Evolutionary conservation across 2,888 invertebrate species (phyloP), one percentile per base, ranked within the genome.

Genomic region (Hypomecis punctinalis): DNA sequence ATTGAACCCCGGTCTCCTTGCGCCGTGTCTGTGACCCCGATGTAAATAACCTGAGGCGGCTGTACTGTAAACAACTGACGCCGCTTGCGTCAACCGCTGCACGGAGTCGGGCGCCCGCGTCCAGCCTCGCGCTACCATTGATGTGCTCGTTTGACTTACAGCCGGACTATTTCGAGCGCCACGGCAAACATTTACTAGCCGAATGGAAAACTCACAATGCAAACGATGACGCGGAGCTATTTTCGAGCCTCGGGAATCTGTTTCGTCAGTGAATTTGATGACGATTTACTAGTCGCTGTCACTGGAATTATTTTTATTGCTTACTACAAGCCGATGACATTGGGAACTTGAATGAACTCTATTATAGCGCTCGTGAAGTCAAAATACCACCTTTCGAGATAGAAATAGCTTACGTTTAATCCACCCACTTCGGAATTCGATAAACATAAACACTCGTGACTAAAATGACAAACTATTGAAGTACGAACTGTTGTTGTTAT

Each of bases 21-120:
- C 90, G 79, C 76, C 82, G 90, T 91, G 92, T 92, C 92, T 93
- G 90, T 92, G 91, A 93, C 92, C 92, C 91, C 92, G 89, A 91
- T 91, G 93, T 91, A 90, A 92, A 92, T 91, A 92, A 91, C 92
- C 91, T 89, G 86, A 85, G 89, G 86, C 86, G 85, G 77, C 84
- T 85, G 83, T 87, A 85, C 85, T 86, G 90, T 91, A 92, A 91
- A 92, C 92, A 91, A 87, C 86, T 83, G 86, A 86, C 83, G 88
- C 78, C 65, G 83, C 86, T 89, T 89, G 89, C 91, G 91, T 91
- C 91, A 90, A 90, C 88, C 86, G 85, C 78, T 80, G 82, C 70
- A 68, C 67, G 68, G 67, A 63, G 67, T 61, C 73, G 62, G 61
- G 62, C 66, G 63, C 55, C 54, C 61, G 42, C 67, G 72, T 72